Evolutionary conservation across 2,113 vertebrate species (phyloP).

Genomic region (Anoura caudifer): DNA sequence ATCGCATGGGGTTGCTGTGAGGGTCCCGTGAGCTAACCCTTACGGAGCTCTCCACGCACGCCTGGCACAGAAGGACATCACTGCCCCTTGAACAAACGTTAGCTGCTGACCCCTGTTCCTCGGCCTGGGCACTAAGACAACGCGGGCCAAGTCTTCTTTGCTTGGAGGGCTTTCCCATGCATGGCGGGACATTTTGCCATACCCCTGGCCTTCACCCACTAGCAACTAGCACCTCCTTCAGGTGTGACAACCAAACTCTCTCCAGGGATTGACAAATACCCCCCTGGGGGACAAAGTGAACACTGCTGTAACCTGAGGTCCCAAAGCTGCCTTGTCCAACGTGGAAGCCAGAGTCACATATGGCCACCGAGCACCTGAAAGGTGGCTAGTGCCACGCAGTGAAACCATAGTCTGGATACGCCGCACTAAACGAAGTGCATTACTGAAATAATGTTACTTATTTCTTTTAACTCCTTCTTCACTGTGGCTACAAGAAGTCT

Average conservation of each 20-base stretch:
- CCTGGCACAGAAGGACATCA: no score
- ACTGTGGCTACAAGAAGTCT: background rate
- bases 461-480: background rate
- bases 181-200: background rate
- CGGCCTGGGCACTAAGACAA: fast-evolving
- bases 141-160: no score
- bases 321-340: background rate
- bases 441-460: background rate
- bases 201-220: background rate
- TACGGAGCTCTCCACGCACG: fast-evolving
- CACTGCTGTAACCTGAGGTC: fast-evolving
- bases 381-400: fast-evolving
- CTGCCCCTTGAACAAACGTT: fast-evolving
- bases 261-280: no score
- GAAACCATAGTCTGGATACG: background rate
- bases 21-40: fast-evolving
- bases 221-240: no score
- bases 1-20: no score
- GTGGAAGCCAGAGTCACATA: background rate
- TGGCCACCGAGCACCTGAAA: background rate
- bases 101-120: background rate
- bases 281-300: background rate
- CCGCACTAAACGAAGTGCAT: background rate
- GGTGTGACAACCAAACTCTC: background rate
- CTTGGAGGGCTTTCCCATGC: background rate